These are phyloP conservation scores for Plemyria rubiginata DNA, from an alignment of 2,888 invertebrate genomes.

Conservation along the genomic window DNA sequence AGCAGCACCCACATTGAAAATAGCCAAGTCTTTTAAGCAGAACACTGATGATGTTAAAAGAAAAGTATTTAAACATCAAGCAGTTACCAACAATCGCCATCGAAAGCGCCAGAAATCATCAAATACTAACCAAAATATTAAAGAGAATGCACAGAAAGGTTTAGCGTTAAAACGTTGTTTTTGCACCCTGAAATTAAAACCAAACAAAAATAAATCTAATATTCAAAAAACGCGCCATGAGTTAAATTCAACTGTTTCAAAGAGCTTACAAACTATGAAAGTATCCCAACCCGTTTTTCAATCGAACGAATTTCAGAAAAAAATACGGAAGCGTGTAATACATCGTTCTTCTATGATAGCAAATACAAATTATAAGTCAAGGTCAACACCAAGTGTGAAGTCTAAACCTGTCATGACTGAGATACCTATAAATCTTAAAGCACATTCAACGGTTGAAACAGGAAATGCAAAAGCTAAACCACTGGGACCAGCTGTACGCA, in stretches of 20 bases:
- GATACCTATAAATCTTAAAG: conserved; percentile 2
- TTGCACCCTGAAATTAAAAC: conserved; percentile 48
- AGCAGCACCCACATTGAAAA: conserved; percentile 15
- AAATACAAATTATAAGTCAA: conserved; percentile 13
- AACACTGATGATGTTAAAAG: background rate
- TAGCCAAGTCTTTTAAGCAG: conserved; percentile 17
- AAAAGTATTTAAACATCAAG: background rate
- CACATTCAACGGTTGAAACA: conserved; percentile 14
- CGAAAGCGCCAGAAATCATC: conserved; percentile 15
- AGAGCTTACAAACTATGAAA: conserved; percentile 30
- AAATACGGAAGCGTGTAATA: conserved; percentile 26
- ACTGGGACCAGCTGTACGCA: conserved; percentile 40
- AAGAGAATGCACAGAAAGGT: conserved; percentile 14
- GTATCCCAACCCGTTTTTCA: conserved; percentile 19
- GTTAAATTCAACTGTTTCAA: conserved; percentile 8
- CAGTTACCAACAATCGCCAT: background rate
- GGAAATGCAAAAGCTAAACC: conserved; percentile 17
- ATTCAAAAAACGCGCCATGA: conserved; percentile 24
- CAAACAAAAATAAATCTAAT: conserved; percentile 37
- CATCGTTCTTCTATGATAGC: conserved; percentile 16
- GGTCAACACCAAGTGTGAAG: conserved; percentile 25
- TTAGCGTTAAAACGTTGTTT: conserved; percentile 47
- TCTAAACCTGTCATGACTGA: conserved; percentile 23
- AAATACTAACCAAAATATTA: conserved; percentile 14
- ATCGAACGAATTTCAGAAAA: conserved; percentile 35